phyloP scores from a whole-genome alignment of 2,888 invertebrate species.

The Geophilus truncorum region DNA sequence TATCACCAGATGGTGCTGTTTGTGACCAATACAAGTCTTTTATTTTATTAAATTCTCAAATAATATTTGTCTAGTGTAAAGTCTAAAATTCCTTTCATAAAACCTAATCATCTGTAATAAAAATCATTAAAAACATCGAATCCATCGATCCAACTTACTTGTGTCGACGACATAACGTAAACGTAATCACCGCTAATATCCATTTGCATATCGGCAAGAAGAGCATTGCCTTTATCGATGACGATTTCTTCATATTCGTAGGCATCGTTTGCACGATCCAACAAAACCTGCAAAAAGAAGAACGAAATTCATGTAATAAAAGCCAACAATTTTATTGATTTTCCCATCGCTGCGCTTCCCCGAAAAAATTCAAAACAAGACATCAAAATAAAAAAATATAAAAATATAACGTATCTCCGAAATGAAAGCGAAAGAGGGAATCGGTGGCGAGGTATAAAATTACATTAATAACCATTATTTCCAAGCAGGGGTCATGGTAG shows the following conservation, averaged over 20 bases:
- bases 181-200: slow-evolving; percentile 77
- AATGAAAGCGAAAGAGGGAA: too few relatives aligned
- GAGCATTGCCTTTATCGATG: slow-evolving; percentile 69
- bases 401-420: too few relatives aligned
- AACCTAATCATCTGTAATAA: too few relatives aligned
- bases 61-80: too few relatives aligned
- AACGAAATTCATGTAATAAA: slow-evolving; percentile 12
- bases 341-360: too few relatives aligned
- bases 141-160: slow-evolving; percentile 52
- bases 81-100: too few relatives aligned
- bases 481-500: background rate
- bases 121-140: too few relatives aligned
- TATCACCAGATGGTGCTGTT: too few relatives aligned
- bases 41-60: too few relatives aligned
- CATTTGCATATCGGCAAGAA: slow-evolving; percentile 80
- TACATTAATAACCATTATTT: background rate
- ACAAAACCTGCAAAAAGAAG: slow-evolving; percentile 57
- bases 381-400: background rate
- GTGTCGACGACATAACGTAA: slow-evolving; percentile 73
- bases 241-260: slow-evolving; percentile 79
- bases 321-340: too few relatives aligned
- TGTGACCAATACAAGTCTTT: too few relatives aligned
- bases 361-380: background rate
- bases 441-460: background rate
- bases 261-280: slow-evolving; percentile 62